Percentiles rank a stretch among this genome's conserved stretches.
Conservation (phyloP, 2,113 vertebrate species). For the Datnioides undecimradiatus region DNA sequence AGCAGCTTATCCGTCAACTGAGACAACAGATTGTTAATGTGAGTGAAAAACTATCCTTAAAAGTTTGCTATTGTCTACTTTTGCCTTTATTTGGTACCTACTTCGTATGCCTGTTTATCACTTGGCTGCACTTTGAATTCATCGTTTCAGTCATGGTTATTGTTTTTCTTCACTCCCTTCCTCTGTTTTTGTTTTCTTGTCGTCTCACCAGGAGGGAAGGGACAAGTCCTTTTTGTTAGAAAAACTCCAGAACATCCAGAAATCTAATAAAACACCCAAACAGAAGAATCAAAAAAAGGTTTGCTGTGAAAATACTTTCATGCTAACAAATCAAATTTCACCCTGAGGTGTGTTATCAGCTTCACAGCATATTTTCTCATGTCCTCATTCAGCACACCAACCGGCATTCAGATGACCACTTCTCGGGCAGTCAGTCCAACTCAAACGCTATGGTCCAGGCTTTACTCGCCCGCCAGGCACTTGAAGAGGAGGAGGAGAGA, state of each 20-base stretch:
- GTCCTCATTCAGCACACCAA: slow-evolving; percentile 46
- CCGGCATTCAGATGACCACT: slow-evolving; percentile 5
- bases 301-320: slow-evolving; percentile 2
- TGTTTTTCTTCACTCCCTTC: neutral
- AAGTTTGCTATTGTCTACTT: neutral
- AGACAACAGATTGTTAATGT: slow-evolving; percentile 90
- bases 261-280: slow-evolving; percentile 37
- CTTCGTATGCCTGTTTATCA: neutral
- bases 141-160: neutral
- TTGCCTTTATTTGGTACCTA: neutral
- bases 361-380: neutral
- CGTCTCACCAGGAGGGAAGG: slow-evolving; percentile 86
- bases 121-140: neutral
- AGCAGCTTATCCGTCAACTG: slow-evolving; percentile 83
- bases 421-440: slow-evolving; percentile 42
- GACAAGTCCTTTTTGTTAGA: slow-evolving; percentile 91
- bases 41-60: slow-evolving; percentile 71
- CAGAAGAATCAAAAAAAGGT: slow-evolving; percentile 66
- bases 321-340: neutral
- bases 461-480: slow-evolving; percentile 57
- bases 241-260: slow-evolving; percentile 81
- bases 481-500: slow-evolving; percentile 53
- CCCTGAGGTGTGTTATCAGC: neutral
- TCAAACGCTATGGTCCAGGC: slow-evolving; percentile 67
- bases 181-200: neutral